Evolutionary conservation across 2,888 invertebrate genomes (phyloP), one percentile per base, ranked within the genome.

Genomic region (Drosophila suboccidentalis): DNA sequence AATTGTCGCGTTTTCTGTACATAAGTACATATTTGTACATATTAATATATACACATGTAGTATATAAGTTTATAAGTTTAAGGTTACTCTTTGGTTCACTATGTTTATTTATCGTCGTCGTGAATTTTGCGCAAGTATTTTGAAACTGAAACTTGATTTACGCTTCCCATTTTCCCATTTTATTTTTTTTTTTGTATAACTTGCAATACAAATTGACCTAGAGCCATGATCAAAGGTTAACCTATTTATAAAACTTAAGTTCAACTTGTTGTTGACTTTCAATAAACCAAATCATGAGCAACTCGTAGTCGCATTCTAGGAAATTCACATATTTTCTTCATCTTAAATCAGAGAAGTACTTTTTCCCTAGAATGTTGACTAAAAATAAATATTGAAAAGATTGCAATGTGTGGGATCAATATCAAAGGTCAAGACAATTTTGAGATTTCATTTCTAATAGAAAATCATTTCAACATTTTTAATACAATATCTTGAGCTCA

Each of bases 131-230:
- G 15, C 43, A 46, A 59, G 36, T 26, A 60, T 65, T 60, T 49
- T n/a, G 39, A 36, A 69, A 63, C 50, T 50, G 13, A 55, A 62
- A 71, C 61, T 70, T n/a, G 43, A 55, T 53, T 47, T 46, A 51
- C 69, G 22, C 29, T 17, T n/a, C 60, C 49, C 36, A 32, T 10
- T 38, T 43, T 32, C 36, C 17, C 36, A 11, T 22, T 34, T 50
- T 22, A 4, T 22, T 26, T 26, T 5, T 5, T 26, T 26, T 26
- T 26, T 36, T n/a, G 13, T n/a, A 10, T 47, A 22, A 17, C 22
- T 36, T 15, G 22, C 22, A 1, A n/a, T 63, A 36, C 43, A 29
- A 19, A 44, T 38, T 39, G 22, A 66, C 36, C 39, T 17, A 36
- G 32, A 43, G 32, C 17, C 46, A 10, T 19, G n/a, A 32, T 34